These are phyloP conservation scores for Leptinotarsa tumamoca DNA, from an alignment of 2,888 invertebrate species.

Conservation along the genomic window DNA sequence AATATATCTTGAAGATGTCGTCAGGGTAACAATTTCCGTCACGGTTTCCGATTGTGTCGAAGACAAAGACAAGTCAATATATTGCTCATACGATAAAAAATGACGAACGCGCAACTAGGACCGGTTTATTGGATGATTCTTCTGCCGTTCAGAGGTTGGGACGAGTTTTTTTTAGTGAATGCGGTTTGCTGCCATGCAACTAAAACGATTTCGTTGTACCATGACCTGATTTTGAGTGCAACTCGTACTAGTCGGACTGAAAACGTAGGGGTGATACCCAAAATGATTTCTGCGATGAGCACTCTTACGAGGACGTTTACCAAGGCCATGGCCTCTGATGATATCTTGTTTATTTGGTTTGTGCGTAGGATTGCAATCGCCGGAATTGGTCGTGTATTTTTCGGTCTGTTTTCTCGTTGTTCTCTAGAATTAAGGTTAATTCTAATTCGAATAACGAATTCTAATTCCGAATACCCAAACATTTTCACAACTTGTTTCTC, in stretches of 20 bases:
- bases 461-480: no score
- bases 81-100: slow-evolving; percentile 59
- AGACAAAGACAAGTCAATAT: slow-evolving; percentile 57
- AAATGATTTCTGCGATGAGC: slow-evolving; percentile 43
- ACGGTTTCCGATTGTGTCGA: slow-evolving; percentile 48
- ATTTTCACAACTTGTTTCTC: slow-evolving; percentile 17
- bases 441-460: neutral
- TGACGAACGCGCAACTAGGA: slow-evolving; percentile 62
- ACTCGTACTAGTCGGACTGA: slow-evolving; percentile 60
- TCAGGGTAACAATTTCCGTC: slow-evolving; percentile 44
- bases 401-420: neutral
- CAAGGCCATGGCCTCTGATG: slow-evolving; percentile 55
- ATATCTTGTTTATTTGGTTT: slow-evolving; percentile 28
- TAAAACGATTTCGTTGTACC: slow-evolving; percentile 66
- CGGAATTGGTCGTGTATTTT: neutral
- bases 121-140: slow-evolving; percentile 64
- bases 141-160: slow-evolving; percentile 64
- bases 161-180: slow-evolving; percentile 64
- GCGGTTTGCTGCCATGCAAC: slow-evolving; percentile 64
- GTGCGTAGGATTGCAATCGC: slow-evolving; percentile 31
- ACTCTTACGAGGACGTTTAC: slow-evolving; percentile 39
- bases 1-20: slow-evolving; percentile 9
- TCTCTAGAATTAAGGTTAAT: neutral
- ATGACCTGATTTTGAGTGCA: slow-evolving; percentile 66
- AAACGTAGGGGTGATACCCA: slow-evolving; percentile 57